These are phyloP conservation scores for Drosophila pullipes DNA, from an alignment of 2,888 invertebrate genomes.

Conservation along the genomic window DNA sequence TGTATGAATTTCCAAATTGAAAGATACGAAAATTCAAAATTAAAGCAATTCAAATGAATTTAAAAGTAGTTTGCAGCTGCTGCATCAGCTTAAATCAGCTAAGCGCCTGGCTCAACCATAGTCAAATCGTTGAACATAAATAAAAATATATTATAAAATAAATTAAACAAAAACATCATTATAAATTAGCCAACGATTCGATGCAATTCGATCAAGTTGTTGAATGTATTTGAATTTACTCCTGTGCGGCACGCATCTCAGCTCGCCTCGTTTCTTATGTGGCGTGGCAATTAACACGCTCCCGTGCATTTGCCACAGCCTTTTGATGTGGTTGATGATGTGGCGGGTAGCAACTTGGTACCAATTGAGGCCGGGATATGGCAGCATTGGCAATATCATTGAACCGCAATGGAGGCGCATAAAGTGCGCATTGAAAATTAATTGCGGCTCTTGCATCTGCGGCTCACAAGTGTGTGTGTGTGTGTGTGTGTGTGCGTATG, in stretches of 20 bases:
- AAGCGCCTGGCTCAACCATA: not conserved
- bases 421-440: slow-evolving; percentile 78
- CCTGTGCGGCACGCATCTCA: not conserved
- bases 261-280: slow-evolving; percentile 31
- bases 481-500: slow-evolving; percentile 9
- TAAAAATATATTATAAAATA: not conserved
- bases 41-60: not conserved
- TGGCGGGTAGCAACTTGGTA: slow-evolving; percentile 23
- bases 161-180: not conserved
- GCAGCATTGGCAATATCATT: slow-evolving; percentile 50
- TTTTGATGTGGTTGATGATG: slow-evolving; percentile 6
- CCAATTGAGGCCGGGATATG: slow-evolving; percentile 19
- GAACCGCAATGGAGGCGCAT: slow-evolving; percentile 65
- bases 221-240: slow-evolving; percentile 7
- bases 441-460: slow-evolving; percentile 66
- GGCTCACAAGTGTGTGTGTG: slow-evolving; percentile 17
- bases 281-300: slow-evolving; percentile 69
- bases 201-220: slow-evolving; percentile 42
- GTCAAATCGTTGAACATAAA: not conserved
- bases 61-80: not conserved
- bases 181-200: slow-evolving; percentile 11
- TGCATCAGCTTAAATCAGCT: not conserved
- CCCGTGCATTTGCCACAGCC: slow-evolving; percentile 48
- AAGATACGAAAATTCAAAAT: not conserved
- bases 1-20: not conserved